These are phyloP conservation scores for Tenodera sinensis DNA, from an alignment of 2,888 invertebrate species.

Conservation along the genomic window DNA sequence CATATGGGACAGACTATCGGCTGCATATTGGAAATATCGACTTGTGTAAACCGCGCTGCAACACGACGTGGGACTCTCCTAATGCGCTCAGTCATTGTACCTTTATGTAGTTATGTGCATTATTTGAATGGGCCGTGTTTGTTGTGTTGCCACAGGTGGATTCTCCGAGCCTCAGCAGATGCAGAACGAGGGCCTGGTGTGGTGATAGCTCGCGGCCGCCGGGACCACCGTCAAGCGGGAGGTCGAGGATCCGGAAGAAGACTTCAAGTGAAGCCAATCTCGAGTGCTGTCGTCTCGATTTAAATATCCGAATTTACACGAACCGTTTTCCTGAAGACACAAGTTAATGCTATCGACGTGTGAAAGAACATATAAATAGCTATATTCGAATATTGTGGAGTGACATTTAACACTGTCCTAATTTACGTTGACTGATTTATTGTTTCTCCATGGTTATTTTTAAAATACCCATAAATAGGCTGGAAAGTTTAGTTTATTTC, in stretches of 20 bases:
- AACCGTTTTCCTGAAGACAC: background rate
- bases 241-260: background rate
- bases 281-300: background rate
- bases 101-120: no score
- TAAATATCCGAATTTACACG: background rate
- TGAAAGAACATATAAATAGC: background rate
- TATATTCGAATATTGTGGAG: no score
- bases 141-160: conserved; percentile 45
- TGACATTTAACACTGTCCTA: no score
- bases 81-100: no score
- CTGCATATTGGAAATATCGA: no score
- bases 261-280: background rate
- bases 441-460: background rate
- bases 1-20: no score
- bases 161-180: conserved; percentile 67
- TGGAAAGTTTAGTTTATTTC: background rate
- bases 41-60: no score
- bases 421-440: background rate
- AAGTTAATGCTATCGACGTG: background rate
- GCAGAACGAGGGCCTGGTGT: conserved; percentile 70
- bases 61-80: no score
- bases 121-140: background rate
- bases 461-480: background rate
- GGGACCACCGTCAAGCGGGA: background rate
- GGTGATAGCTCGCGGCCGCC: conserved; percentile 46